Percentiles rank a stretch among this genome's conserved stretches.
phyloP scores from a whole-genome alignment of 2,888 invertebrate species.

The Drosophila ezoana region DNA sequence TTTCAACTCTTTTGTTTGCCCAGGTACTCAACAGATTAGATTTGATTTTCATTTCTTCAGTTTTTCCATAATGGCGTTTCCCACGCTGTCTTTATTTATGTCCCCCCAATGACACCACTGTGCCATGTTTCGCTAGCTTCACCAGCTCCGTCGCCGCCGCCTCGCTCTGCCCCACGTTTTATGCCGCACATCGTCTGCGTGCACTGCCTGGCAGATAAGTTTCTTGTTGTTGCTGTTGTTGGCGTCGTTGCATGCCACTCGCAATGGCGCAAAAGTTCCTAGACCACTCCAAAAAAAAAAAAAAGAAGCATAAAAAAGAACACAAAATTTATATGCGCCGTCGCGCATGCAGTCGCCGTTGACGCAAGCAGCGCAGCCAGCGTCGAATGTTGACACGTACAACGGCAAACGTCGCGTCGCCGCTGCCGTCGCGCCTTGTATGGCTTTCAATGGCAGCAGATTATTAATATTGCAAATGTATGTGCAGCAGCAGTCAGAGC shows the following conservation, averaged over 20 bases:
- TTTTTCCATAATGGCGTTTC: conserved; percentile 31
- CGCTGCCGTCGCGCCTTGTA: conserved; percentile 73
- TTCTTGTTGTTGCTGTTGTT: conserved; percentile 36
- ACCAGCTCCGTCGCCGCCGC: background rate
- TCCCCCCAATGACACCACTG: conserved; percentile 54
- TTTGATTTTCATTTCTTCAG: conserved; percentile 15
- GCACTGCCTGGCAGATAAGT: conserved; percentile 63
- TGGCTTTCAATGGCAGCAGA: conserved; percentile 80
- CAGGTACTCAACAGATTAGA: conserved; percentile 20
- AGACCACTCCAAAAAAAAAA: conserved; percentile 68
- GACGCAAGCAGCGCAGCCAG: conserved; percentile 45
- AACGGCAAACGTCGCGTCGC: conserved; percentile 23
- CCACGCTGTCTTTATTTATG: conserved; percentile 49
- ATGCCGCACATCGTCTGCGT: conserved; percentile 27
- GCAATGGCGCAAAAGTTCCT: conserved; percentile 78
- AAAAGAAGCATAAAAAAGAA: conserved; percentile 56
- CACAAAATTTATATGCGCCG: conserved; percentile 80
- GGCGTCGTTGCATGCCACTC: conserved; percentile 74
- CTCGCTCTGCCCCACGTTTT: background rate
- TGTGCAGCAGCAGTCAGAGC: conserved; percentile 13
- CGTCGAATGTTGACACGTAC: conserved; percentile 79
- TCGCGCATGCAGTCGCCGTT: conserved; percentile 71
- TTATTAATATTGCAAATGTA: conserved; percentile 78
- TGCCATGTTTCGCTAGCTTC: conserved; percentile 41
- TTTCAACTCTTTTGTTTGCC: conserved; percentile 3